Base-by-base conservation (phyloP, 2,113 vertebrate genomes). In the Andinoacara biseriatus region DNA sequence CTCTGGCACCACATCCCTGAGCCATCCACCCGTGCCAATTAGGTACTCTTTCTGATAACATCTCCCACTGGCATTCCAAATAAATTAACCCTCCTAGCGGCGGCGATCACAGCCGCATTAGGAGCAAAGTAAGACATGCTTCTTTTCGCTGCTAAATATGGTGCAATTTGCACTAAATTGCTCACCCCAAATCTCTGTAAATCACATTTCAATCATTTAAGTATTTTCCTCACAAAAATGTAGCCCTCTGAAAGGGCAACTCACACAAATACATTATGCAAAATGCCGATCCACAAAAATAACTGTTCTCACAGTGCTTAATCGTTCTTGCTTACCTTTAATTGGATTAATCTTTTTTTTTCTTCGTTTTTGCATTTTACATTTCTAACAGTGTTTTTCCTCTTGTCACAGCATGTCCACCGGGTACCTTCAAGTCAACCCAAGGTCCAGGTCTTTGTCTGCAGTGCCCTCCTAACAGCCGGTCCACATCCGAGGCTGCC, bases 391-490 rank as follows among this genome's bases (percentile, higher is more conserved):
- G 65, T 80, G 20, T 76, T 33, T 74, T 69, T 82, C 31, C 49
- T 87, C 11, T 76, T 82, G 26, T 91, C 89, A 3, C 95, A 99
- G 98, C 98, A 22, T 99, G 98, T 85, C 97, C 98, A 3, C 96
- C 95, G 0, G 98, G 97, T 76, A 99, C 96, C 0, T 99, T 99
- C 95, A 99, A 99, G 90, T 97, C 98, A 46, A 98, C 94, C 90
- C 98, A 99, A 92, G 98, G 98, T 1, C 79, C 94, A 0, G 96
- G 97, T 58, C 90, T 96, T 77, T 99, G 98, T 5, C 89, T 93
- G 0, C 97, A 96, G 49, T 99, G 98, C 57, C 98, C 98, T 43
- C 83, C 96, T 38, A 99, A 99, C 95, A 99, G 98, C 94, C 96
- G 98, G 67, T 99, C 98, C 76, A 96, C 94, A 0, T 88, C 96